Evolutionary conservation across 2,113 vertebrate species (phyloP).

Genomic region (Callocephalon fimbriatum): DNA sequence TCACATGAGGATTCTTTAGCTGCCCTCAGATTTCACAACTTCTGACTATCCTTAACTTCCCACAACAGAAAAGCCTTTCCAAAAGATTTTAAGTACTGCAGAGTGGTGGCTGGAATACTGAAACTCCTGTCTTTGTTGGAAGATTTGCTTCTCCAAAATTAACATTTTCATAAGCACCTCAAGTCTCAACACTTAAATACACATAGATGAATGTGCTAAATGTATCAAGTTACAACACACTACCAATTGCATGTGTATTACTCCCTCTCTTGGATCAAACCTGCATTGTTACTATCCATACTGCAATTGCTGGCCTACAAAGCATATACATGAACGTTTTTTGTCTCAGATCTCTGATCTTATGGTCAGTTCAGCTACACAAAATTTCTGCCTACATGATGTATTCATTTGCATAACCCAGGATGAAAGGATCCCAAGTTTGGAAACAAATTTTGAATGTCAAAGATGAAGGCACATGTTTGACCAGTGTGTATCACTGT

Average conservation of each 20-base stretch:
- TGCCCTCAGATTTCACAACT: background rate
- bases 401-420: background rate
- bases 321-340: rapidly evolving
- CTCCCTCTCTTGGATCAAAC: conserved; percentile 54
- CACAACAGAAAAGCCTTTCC: background rate
- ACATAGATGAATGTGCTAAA: background rate
- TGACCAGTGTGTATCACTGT: too few species aligned
- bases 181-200: background rate
- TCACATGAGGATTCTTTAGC: background rate
- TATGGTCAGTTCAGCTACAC: background rate
- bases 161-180: background rate
- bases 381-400: background rate
- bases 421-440: background rate
- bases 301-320: background rate
- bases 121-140: background rate
- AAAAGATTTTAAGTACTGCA: background rate
- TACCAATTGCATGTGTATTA: background rate
- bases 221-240: background rate
- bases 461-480: background rate
- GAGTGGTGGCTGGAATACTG: background rate
- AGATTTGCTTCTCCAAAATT: background rate
- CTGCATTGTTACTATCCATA: background rate
- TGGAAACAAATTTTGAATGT: background rate
- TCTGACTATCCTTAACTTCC: background rate
- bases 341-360: background rate